Base-by-base conservation (phyloP, 2,888 invertebrate species). In the Epirrhoe alternata region DNA sequence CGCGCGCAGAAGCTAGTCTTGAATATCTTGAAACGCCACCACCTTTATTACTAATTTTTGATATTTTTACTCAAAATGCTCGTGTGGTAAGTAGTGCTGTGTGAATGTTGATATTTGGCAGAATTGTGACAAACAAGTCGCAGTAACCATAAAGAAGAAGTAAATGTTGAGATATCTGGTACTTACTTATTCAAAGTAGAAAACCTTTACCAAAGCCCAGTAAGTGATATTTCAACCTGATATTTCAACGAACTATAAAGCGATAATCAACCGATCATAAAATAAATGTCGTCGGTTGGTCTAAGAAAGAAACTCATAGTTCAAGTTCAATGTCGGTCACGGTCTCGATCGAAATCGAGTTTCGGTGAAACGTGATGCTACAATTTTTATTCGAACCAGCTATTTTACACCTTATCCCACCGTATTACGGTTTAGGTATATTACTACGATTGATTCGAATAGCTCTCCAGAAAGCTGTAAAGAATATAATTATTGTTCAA, bases 251-350 rank as follows among this genome's bases (percentile, higher is more conserved):
- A 24, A 24, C 24, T 24, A 31, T 33, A 33, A 33, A 52, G 55
- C 12, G 45, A 49, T 58, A 17, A 58, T 58, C 49, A 33, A 33
- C 8, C 4, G n/a, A 16, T 30, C 16, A 31, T 54, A 62, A 66
- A 58, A 55, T 17, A 64, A 2, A 53, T 62, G 54, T 55, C 54
- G 53, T 53, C 33, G 16, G 35, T 42, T 33, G 52, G 35, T 50
- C 66, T 38, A 55, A 61, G 49, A 58, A 50, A 64, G 64, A 64
- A 66, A 60, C 51, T 57, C 55, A 49, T 63, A 72, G 65, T 59
- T 38, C 75, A 80, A 80, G 81, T 80, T 79, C 80, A 79, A 68
- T 74, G 75, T 69, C 75, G 77, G 80, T 80, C 79, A 82, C 74
- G 78, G 72, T 76, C 69, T 71, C 71, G 64, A 71, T 69, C 62